A percentile compares a stretch with the other conserved stretches of the same genome.
Conservation (phyloP, 2,113 vertebrate genomes). For the Myrmecobius fasciatus region DNA sequence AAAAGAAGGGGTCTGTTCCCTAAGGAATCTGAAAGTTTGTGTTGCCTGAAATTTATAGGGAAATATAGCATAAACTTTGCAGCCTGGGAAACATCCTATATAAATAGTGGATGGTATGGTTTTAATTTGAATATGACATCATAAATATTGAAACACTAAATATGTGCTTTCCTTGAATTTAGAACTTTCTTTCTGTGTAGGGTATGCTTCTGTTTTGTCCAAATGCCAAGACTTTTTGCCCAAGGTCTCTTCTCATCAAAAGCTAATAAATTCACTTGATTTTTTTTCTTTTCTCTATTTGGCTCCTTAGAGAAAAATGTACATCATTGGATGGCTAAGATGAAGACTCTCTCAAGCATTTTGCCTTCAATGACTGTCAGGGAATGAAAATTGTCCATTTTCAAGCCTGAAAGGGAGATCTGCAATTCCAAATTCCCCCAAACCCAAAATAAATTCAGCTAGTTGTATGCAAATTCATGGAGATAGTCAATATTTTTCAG, state of each 20-base stretch:
- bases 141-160: constrained; percentile 65
- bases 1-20: constrained; percentile 37
- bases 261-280: constrained; percentile 65
- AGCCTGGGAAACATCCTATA: constrained; percentile 40
- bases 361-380: not conserved
- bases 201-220: constrained; percentile 78
- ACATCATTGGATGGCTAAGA: constrained; percentile 26
- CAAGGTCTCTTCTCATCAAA: constrained; percentile 58
- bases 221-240: constrained; percentile 63
- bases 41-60: constrained; percentile 13
- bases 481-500: not conserved
- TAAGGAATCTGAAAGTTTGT: not conserved
- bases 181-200: constrained; percentile 62
- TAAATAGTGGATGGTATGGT: constrained; percentile 64
- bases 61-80: constrained; percentile 27
- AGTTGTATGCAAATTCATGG: not conserved
- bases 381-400: constrained; percentile 47
- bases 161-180: constrained; percentile 66
- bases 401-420: constrained; percentile 11
- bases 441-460: not conserved
- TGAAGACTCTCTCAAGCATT: constrained; percentile 46
- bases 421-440: not conserved
- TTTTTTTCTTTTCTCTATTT: constrained; percentile 11
- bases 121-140: constrained; percentile 72
- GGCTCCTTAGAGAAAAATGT: constrained; percentile 17